Evolutionary conservation across 2,888 invertebrate species (phyloP), one percentile per base, ranked within the genome.

Genomic region (Dermolepida albohirtum): DNA sequence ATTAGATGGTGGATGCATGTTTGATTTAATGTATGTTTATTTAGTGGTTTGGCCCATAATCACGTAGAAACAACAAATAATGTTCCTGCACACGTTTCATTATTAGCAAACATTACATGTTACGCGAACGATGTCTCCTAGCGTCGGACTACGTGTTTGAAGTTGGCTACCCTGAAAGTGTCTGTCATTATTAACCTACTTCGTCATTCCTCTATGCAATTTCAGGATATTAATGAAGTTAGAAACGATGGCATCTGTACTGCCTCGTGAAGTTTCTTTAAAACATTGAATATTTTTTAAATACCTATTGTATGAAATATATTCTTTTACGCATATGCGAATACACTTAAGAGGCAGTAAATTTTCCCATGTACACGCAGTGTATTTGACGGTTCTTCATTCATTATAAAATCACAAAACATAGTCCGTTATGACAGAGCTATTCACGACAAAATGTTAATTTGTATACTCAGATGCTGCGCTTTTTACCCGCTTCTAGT

Each of bases 21-120:
- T 62, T 62, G 47, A 62, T 44, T 14, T 59, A 44, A 59, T 62
- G 40, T 55, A 27, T 63, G 68, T 64, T 34, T 49, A 29, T 22
- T 39, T 34, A 17, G 40, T 50, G 55, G 68, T 68, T 64, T 64
- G 54, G 39, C 64, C 52, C 59, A 62, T 69, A 64, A 67, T 70
- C 70, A 70, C 70, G 70, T 70, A 64, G 67, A 67, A 55, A 65
- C 67, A 69, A 69, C 70, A 70, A 70, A 72, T 73, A 69, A 71
- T 70, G 71, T 64, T 65, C 66, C 34, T 34, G 59, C 41, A 71
- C 70, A 68, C 69, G 69, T 70, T 73, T 73, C 73, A 72, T 73
- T 72, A 73, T 73, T 71, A 72, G 71, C 70, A 70, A 72, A 68
- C 70, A 69, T 72, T 71, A 69, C 69, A 67, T 64, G 65, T 57